Evolutionary conservation across 2,888 invertebrate species (phyloP).

Genomic region (Thecocarcelia acutangulata): DNA sequence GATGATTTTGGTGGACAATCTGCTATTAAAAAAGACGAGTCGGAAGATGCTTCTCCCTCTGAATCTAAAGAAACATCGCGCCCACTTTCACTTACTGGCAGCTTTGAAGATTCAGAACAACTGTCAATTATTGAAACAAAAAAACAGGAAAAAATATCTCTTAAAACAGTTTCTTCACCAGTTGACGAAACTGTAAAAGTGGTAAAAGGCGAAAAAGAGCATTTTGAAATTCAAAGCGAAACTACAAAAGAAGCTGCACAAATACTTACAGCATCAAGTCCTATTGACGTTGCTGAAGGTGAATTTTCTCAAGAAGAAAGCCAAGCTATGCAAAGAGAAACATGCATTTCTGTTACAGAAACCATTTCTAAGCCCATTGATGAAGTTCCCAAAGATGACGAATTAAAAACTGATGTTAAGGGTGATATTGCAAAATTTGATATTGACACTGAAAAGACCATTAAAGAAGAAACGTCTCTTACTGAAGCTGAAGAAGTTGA

Average conservation of each 20-base stretch:
- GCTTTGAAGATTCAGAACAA: constrained; percentile 55
- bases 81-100: constrained; percentile 46
- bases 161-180: constrained; percentile 75
- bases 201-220: constrained; percentile 20
- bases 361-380: too few relatives aligned
- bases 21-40: constrained; percentile 62
- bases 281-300: too few relatives aligned
- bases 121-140: constrained; percentile 38
- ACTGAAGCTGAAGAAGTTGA: constrained; percentile 69
- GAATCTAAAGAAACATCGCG: constrained; percentile 45
- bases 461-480: constrained; percentile 71
- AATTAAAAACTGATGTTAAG: not conserved
- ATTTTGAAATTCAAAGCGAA: constrained; percentile 16
- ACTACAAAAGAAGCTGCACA: not conserved
- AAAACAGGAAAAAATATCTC: constrained; percentile 22
- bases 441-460: too few relatives aligned
- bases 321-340: too few relatives aligned
- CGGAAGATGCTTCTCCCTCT: constrained; percentile 31
- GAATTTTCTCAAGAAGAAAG: too few relatives aligned
- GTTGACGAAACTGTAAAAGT: constrained; percentile 74
- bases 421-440: too few relatives aligned
- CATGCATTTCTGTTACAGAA: too few relatives aligned
- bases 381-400: too few relatives aligned
- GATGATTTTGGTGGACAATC: not conserved
- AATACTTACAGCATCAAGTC: constrained; percentile 33